Evolutionary conservation across 92 coral and sea anemone genomes (phyloP).

Genomic region (Porites evermanni): DNA sequence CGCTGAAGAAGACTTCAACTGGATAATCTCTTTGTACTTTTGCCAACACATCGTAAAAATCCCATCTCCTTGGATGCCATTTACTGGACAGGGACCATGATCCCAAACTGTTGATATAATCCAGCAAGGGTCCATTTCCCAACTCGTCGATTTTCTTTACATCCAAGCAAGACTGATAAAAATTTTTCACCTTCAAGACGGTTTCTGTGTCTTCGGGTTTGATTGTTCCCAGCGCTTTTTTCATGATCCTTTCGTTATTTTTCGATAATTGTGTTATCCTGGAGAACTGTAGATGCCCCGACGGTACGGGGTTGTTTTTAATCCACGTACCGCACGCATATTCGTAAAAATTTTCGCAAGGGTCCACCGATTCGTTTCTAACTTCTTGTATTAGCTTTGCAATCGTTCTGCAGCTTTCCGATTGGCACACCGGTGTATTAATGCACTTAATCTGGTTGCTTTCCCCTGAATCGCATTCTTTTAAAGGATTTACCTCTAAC

Average conservation of each 20-base stretch:
- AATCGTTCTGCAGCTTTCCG: constrained; percentile 63
- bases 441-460: neutral
- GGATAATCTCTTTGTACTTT: constrained; percentile 84
- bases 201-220: constrained; percentile 72
- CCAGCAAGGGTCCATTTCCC: constrained; percentile 72
- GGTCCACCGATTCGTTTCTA: constrained; percentile 73
- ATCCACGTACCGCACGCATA: constrained; percentile 97
- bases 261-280: constrained; percentile 85
- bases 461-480: neutral
- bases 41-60: constrained; percentile 77
- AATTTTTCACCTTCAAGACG: constrained; percentile 83
- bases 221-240: constrained; percentile 67
- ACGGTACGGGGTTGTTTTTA: constrained; percentile 79
- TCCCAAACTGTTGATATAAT: constrained; percentile 73
- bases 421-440: constrained; percentile 48
- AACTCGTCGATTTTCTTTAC: constrained; percentile 70
- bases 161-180: constrained; percentile 91
- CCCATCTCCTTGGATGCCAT: constrained; percentile 80
- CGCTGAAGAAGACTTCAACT: constrained; percentile 89
- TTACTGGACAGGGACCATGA: constrained; percentile 78
- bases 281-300: constrained; percentile 83
- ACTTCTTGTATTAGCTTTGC: constrained; percentile 76
- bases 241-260: constrained; percentile 83
- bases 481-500: constrained; percentile 9
- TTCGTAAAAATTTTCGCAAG: constrained; percentile 93